phyloP scores from a whole-genome alignment of 30 jellyfish, hydroid and myxozoan genomes.

The Chironex yamaguchii region DNA sequence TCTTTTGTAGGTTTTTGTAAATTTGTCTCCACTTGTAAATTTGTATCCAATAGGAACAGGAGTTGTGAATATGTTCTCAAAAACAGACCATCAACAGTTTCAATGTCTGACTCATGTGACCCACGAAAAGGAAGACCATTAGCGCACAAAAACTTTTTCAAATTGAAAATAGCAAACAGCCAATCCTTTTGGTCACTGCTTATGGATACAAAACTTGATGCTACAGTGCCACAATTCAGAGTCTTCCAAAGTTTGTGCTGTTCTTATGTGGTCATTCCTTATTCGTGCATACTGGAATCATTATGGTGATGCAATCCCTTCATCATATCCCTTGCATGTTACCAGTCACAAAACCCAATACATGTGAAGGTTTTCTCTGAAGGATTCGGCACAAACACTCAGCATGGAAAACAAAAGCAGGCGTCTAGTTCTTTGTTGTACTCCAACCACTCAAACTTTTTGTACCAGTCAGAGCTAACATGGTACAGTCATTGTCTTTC shows the following conservation, averaged over 20 bases:
- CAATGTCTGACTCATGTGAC: neutral
- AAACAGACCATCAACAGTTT: neutral
- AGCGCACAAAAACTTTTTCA: neutral
- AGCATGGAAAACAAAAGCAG: slow-evolving; percentile 15
- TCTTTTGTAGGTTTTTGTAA: slow-evolving; percentile 8
- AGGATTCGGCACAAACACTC: neutral
- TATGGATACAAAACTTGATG: neutral
- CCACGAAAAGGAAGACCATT: neutral
- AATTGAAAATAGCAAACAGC: neutral
- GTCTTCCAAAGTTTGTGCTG: neutral
- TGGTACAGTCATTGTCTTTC: too few species aligned
- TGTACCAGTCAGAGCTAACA: neutral
- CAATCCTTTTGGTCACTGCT: neutral
- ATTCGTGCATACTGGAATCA: neutral
- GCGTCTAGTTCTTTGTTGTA: slow-evolving; percentile 36
- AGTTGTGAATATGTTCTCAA: neutral
- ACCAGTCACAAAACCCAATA: neutral
- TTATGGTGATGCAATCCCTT: neutral
- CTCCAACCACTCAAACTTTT: slow-evolving; percentile 4
- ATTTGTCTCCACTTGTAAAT: slow-evolving; percentile 21
- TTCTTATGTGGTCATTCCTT: neutral
- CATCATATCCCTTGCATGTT: neutral
- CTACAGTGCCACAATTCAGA: neutral
- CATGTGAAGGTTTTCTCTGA: neutral
- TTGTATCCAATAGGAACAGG: slow-evolving; percentile 29